phyloP scores from a whole-genome alignment of 1,140 invertebrate species.

The Solenopsis invicta region DNA sequence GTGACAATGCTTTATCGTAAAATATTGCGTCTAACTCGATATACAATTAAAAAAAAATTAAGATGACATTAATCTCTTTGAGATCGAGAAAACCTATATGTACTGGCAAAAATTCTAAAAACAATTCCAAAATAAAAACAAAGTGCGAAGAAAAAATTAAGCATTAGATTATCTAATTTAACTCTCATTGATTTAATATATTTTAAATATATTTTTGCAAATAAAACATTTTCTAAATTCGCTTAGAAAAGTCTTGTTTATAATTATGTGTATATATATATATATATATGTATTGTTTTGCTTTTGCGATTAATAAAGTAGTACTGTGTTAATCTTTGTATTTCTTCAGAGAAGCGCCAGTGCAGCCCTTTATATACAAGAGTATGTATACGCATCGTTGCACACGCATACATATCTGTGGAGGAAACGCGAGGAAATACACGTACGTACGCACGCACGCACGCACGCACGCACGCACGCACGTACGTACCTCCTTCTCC shows the following conservation, averaged over 20 bases:
- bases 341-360: background rate
- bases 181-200: background rate
- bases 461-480: background rate
- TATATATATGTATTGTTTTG: background rate
- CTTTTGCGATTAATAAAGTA: background rate
- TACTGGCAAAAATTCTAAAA: background rate
- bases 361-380: background rate
- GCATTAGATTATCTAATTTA: background rate
- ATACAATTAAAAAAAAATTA: background rate
- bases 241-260: background rate
- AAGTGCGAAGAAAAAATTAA: background rate
- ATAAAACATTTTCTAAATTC: background rate
- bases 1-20: background rate
- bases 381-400: conserved; percentile 5
- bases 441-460: conserved; percentile 19
- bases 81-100: background rate
- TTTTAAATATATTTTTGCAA: background rate
- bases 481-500: background rate
- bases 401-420: background rate
- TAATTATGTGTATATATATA: no score
- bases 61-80: background rate
- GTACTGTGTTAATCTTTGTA: background rate
- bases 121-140: background rate
- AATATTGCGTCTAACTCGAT: background rate
- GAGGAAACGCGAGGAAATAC: conserved; percentile 45